Evolutionary conservation across 2,888 invertebrate species (phyloP).

Genomic region (Drosophila merina): DNA sequence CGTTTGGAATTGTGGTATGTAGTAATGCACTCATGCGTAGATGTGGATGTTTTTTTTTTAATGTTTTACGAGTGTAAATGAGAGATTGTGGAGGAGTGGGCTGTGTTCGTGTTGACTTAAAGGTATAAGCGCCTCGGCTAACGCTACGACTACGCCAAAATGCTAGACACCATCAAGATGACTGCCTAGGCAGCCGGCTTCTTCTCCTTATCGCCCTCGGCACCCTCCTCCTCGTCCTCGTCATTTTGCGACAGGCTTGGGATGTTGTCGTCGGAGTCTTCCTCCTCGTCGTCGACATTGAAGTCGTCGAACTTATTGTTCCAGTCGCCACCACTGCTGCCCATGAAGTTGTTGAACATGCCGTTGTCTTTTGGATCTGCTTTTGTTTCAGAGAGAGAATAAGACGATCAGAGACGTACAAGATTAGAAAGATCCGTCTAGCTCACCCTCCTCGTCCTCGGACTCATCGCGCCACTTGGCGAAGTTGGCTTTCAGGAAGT

Average conservation of each 20-base stretch:
- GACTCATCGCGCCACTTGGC: constrained; percentile 99
- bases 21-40: constrained; percentile 46
- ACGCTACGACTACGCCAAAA: constrained; percentile 66
- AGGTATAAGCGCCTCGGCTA: constrained; percentile 59
- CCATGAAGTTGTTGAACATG: constrained; percentile 67
- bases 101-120: constrained; percentile 57
- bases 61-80: constrained; percentile 21
- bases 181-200: constrained; percentile 60
- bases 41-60: constrained; percentile 22
- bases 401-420: not conserved
- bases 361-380: constrained; percentile 57
- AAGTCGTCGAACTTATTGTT: constrained; percentile 88
- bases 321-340: constrained; percentile 64
- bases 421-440: not conserved
- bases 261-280: constrained; percentile 90
- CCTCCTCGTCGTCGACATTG: constrained; percentile 86
- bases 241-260: constrained; percentile 82
- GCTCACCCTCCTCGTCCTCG: constrained; percentile 89
- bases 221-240: constrained; percentile 78
- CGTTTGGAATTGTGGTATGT: constrained; percentile 59
- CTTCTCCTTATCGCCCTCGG: constrained; percentile 74
- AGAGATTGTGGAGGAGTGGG: constrained; percentile 30
- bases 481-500: constrained; percentile 98
- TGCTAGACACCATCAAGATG: constrained; percentile 36
- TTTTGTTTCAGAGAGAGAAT: not conserved